Conservation (phyloP, 2,888 invertebrate species). For the Cephalotes varians region DNA sequence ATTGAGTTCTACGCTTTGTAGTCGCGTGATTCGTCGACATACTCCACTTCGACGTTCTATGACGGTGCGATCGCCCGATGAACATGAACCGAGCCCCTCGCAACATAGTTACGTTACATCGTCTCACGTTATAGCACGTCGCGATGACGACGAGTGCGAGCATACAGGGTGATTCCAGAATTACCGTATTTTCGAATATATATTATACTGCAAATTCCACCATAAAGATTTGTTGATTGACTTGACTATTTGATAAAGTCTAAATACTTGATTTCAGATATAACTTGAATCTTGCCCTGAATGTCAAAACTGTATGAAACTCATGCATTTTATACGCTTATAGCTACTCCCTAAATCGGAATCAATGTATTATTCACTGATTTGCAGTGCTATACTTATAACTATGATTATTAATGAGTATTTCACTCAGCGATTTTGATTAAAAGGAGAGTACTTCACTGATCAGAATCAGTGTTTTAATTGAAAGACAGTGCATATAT, state of each 20-base stretch:
- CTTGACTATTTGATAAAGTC: not conserved
- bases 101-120: slow-evolving; percentile 33
- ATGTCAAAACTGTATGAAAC: not conserved
- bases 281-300: not conserved
- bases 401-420: too few species aligned
- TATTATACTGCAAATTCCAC: not conserved
- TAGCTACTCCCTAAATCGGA: too few species aligned
- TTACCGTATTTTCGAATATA: not conserved
- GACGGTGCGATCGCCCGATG: slow-evolving; percentile 44
- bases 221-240: not conserved
- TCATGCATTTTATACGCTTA: not conserved
- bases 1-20: slow-evolving; percentile 62
- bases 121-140: slow-evolving; percentile 30
- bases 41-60: slow-evolving; percentile 59
- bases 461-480: too few species aligned
- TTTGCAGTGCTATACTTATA: too few species aligned
- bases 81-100: slow-evolving; percentile 37
- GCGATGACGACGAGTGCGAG: not conserved
- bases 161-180: slow-evolving; percentile 29
- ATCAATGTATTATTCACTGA: too few species aligned
- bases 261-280: not conserved
- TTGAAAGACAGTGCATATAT: too few species aligned
- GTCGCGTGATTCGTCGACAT: slow-evolving; percentile 60
- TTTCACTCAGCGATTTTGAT: too few species aligned
- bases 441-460: too few species aligned